Evolutionary conservation across 2,797 vertebrate species (phyloP), one percentile per base, ranked within the genome.

Genomic region (Helostoma temminkii): DNA sequence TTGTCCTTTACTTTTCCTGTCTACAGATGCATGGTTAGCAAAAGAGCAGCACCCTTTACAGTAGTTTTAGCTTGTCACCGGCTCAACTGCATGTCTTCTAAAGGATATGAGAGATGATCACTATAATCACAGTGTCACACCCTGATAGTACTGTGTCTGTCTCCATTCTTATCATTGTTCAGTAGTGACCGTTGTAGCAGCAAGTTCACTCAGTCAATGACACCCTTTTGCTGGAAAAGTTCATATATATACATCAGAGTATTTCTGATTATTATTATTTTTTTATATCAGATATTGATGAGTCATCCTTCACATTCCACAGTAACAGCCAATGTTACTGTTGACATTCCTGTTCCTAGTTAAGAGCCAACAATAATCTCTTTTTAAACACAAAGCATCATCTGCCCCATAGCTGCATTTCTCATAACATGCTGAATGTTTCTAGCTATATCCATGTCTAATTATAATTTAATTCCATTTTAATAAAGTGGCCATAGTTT

Each of bases 91-190:
- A 48, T 32, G 24, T 21, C 37, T 54, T 69, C n/a, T n/a, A n/a
- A n/a, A n/a, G 3, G 9, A 43, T 6, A 36, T 12, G n/a, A 54
- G 36, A 34, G 16, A 43, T 39, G 18, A 52, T 66, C 47, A 22
- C 37, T 16, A 19, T 73, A 66, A 71, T 78, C 75, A 61, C 22
- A 34, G 18, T 37, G 54, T 30, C 55, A 69, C 78, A 50, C 76
- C 78, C 61, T 71, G 34, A 52, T 54, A 58, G 67, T 5, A 22
- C 34, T 9, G 2, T 12, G 52, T 6, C 52, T 58, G 55, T n/a
- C n/a, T 64, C 9, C 39, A 21, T 63, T 42, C 62, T 70, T 76
- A 83, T 83, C 73, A 60, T 14, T 39, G 21, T 21, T 50, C 53
- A 58, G 37, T 66, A 72, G 63, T 19, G 18, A 9, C 11, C 36